These are phyloP conservation scores for Trachelus troglodyta DNA, from an alignment of 2,888 invertebrate species.

Conservation along the genomic window DNA sequence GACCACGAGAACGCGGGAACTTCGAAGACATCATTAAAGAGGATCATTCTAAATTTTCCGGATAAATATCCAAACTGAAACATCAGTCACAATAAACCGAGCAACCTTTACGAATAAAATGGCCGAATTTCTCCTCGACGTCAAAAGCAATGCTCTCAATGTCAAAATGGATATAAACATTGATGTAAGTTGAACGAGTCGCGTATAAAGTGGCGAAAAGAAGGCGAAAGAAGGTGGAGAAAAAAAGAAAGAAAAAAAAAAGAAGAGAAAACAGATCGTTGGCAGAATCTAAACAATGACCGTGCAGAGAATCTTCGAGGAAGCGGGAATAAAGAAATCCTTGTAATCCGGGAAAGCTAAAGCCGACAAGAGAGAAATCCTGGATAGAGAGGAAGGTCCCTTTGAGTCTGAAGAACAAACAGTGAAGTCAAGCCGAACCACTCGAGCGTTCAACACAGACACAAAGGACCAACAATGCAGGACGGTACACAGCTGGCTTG, in stretches of 20 bases:
- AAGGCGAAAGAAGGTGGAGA: background rate
- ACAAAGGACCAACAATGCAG: constrained; percentile 59
- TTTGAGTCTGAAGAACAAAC: constrained; percentile 24
- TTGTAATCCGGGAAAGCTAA: constrained; percentile 53
- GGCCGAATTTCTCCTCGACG: background rate
- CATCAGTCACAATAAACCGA: background rate
- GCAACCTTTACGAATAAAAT: background rate
- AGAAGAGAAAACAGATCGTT: constrained; percentile 13
- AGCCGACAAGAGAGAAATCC: constrained; percentile 52
- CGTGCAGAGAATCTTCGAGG: constrained; percentile 20
- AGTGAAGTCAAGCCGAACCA: constrained; percentile 58
- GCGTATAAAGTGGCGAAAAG: background rate
- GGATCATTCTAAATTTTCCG: background rate
- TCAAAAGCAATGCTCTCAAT: background rate
- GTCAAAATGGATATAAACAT: background rate
- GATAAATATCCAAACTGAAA: background rate
- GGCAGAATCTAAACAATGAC: constrained; percentile 7
- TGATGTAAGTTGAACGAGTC: background rate
- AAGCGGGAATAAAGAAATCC: constrained; percentile 49
- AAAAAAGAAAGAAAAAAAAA: background rate
- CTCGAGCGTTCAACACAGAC: constrained; percentile 49
- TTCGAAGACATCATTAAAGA: background rate
- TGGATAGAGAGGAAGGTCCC: constrained; percentile 18
- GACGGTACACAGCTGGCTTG: constrained; percentile 60
- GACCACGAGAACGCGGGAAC: background rate